Evolutionary conservation across 2,113 vertebrate species (phyloP).

Genomic region (Grallaria varia): DNA sequence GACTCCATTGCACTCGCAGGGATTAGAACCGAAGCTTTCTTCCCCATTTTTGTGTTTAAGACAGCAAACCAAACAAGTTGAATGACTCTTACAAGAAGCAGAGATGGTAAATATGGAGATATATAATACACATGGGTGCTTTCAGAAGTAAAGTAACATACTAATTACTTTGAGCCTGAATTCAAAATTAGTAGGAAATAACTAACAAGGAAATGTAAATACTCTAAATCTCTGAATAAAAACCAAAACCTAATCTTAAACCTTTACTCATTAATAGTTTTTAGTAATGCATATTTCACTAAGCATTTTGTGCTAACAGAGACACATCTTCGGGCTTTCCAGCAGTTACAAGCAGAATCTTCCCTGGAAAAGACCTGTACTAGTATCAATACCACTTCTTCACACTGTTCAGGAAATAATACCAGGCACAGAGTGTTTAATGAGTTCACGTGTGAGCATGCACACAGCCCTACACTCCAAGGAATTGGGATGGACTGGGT

Average conservation of each 20-base stretch:
- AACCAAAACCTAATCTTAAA: background rate
- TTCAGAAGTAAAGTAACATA: background rate
- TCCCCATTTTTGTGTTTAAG: constrained; percentile 37
- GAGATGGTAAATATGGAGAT: background rate
- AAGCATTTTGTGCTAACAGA: background rate
- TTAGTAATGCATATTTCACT: background rate
- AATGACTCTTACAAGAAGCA: background rate
- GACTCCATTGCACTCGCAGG: constrained; percentile 70
- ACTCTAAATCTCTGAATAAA: background rate
- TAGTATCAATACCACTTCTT: constrained; percentile 74
- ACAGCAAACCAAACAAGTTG: background rate
- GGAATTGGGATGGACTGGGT: background rate
- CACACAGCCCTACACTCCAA: background rate
- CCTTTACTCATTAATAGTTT: background rate
- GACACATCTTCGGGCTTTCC: background rate
- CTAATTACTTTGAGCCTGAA: background rate
- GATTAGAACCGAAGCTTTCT: constrained; percentile 66
- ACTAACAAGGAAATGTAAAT: background rate
- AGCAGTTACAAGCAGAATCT: background rate
- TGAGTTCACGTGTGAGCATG: background rate
- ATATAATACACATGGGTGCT: background rate
- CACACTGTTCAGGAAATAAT: constrained; percentile 74
- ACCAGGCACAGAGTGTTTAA: constrained; percentile 43
- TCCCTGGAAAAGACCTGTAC: constrained; percentile 49
- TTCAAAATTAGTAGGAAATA: background rate